phyloP scores from a whole-genome alignment of 2,113 vertebrate species.

The Salvelinus alpinus region DNA sequence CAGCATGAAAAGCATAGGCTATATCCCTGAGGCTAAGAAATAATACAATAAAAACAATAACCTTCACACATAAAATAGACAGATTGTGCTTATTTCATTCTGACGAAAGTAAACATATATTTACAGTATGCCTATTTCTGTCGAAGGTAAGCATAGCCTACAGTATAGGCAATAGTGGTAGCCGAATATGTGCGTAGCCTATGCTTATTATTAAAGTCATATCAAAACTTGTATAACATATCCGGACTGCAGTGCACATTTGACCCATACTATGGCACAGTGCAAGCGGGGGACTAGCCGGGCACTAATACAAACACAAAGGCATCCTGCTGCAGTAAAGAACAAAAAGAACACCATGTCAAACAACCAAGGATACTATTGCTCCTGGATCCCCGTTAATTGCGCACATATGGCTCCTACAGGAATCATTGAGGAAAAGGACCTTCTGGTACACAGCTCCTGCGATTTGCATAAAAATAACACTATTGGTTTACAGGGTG shows the following conservation, averaged over 20 bases:
- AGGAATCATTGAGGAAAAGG: constrained; percentile 66
- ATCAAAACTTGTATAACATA: constrained; percentile 9
- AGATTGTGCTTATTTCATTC: too few species aligned
- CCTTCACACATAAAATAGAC: too few species aligned
- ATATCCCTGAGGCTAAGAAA: not conserved
- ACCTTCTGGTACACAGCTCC: constrained; percentile 57
- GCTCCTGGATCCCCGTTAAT: constrained; percentile 47
- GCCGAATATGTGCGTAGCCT: too few species aligned
- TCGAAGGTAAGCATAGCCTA: too few species aligned
- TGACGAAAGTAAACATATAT: too few species aligned
- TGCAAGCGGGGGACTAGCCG: not conserved
- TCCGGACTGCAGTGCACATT: not conserved
- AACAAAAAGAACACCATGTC: constrained; percentile 44
- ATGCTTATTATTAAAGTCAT: not conserved
- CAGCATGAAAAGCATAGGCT: too few species aligned
- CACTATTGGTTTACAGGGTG: constrained; percentile 64
- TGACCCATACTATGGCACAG: not conserved
- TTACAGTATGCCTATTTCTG: too few species aligned
- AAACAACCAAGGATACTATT: constrained; percentile 36
- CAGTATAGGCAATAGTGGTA: not conserved
- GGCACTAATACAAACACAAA: not conserved
- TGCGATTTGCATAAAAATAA: constrained; percentile 66
- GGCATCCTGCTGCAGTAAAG: constrained; percentile 24
- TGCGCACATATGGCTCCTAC: constrained; percentile 61
- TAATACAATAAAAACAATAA: too few species aligned